Base-by-base conservation (phyloP, 2,888 invertebrate species). In the Pyralis farinalis region DNA sequence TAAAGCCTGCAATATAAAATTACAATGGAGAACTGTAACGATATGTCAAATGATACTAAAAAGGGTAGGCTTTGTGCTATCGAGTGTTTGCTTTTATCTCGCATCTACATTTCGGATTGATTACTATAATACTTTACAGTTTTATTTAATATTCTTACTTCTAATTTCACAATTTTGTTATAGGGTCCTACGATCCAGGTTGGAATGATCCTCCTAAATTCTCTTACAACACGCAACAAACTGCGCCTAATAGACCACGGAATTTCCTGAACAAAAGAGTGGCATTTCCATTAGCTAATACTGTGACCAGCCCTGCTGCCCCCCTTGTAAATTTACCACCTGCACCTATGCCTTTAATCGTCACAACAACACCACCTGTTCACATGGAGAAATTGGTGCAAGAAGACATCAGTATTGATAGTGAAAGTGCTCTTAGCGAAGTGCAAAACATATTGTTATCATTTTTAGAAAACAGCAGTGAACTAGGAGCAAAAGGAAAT, bases 131-230 rank as follows among this genome's bases (percentile, higher is more conserved):
- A 9, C 8, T 28, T 28, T 28, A n/a, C 28, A 7, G 3, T 3
- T 28, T 28, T 28, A n/a, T n/a, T n/a, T n/a, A n/a, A n/a, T n/a
- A n/a, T n/a, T 28, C 28, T 11, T 32, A 3, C 34, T 31, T 27
- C 22, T 36, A n/a, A n/a, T n/a, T 8, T 7, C 9, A 3, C 35
- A 8, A 7, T 43, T 39, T 28, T 29, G 28, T 72, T 73, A 36
- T 57, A 89, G 88, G 70, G 6, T 60, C 78, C 7, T 86, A 74
- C 48, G 90, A 91, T 55, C 90, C 90, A 27, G 91, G 91, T 5
- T 91, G 91, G 91, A 91, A 91, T 52, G 91, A 91, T 55, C 91
- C 91, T 3, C 91, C 91, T 1, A 80, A 80, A 44, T 75, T 90
- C 40, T 72, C 89, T 0, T 91, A 88, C 51, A 87, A 78, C 36